Conservation (phyloP, 2,797 vertebrate genomes). For the Serranus cabrilla region DNA sequence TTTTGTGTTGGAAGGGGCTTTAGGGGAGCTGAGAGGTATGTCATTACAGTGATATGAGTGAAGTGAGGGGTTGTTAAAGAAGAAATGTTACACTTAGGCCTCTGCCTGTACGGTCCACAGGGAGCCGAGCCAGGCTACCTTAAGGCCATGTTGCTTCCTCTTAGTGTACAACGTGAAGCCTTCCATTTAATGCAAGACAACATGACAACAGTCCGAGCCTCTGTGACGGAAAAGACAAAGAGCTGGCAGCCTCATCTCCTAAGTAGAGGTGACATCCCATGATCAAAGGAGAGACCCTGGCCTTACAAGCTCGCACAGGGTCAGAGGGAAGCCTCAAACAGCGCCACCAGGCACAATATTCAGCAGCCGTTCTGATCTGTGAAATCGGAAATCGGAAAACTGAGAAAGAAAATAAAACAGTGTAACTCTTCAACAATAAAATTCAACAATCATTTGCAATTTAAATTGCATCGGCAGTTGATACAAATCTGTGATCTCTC, state of each 20-base stretch:
- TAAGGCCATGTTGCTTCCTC: constrained; percentile 66
- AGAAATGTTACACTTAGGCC: constrained; percentile 34
- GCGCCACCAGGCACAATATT: constrained; percentile 25
- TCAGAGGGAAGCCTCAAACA: constrained; percentile 45
- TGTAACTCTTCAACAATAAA: constrained; percentile 29
- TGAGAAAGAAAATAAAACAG: constrained; percentile 17
- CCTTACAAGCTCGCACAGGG: constrained; percentile 5
- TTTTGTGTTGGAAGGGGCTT: constrained; percentile 30
- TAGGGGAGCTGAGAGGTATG: constrained; percentile 35
- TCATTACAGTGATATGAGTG: constrained; percentile 37
- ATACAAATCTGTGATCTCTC: constrained; percentile 54
- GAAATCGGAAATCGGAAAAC: constrained; percentile 22
- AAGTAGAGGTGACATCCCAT: constrained; percentile 65
- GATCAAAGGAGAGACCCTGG: constrained; percentile 58
- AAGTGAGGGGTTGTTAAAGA: constrained; percentile 25
- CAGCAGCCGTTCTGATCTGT: constrained; percentile 10
- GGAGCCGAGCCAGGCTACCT: constrained; percentile 42
- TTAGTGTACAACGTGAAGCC: constrained; percentile 56
- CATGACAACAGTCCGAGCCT: constrained; percentile 61
- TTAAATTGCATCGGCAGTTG: constrained; percentile 56
- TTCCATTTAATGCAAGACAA: constrained; percentile 68
- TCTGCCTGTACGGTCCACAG: constrained; percentile 8
- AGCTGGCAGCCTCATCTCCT: constrained; percentile 39
- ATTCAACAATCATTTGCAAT: constrained; percentile 57
- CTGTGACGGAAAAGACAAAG: constrained; percentile 47